These are phyloP conservation scores for Pseudois nayaur DNA, from an alignment of 2,113 vertebrate species.

Conservation along the genomic window DNA sequence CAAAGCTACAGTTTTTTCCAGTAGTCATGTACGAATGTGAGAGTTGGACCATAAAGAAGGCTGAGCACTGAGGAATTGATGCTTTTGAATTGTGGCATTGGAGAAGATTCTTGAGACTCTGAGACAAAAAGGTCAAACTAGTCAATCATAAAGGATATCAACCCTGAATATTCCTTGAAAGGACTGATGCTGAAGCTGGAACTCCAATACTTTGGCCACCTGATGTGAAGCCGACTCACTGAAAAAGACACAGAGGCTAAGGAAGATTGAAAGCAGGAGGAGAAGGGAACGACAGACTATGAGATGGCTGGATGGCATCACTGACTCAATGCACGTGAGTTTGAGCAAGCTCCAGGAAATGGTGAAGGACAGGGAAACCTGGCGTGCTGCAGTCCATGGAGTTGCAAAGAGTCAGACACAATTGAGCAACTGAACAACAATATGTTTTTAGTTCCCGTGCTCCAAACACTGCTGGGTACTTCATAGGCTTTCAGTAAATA, in stretches of 20 bases:
- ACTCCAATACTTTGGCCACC: neutral
- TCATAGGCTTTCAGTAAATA: neutral
- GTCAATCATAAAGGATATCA: neutral
- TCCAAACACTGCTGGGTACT: neutral
- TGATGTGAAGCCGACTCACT: neutral
- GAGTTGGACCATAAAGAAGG: neutral
- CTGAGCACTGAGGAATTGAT: rapidly evolving
- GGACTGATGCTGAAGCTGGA: neutral
- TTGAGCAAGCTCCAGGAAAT: neutral
- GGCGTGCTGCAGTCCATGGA: neutral
- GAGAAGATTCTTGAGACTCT: neutral
- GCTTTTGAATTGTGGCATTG: neutral
- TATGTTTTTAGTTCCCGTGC: neutral
- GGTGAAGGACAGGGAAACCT: neutral
- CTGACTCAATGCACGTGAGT: neutral
- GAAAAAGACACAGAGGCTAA: neutral
- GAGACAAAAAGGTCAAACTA: neutral
- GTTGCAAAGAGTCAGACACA: neutral
- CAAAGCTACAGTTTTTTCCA: neutral
- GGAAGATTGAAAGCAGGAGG: neutral
- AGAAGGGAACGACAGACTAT: neutral
- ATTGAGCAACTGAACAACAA: neutral
- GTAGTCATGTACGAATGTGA: neutral
- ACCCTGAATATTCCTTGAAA: neutral
- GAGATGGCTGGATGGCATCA: neutral